Percentiles rank a stretch among this genome's conserved stretches.
These are phyloP conservation scores for Daktulosphaira vitifoliae DNA, from an alignment of 1,140 invertebrate species.

Conservation along the genomic window DNA sequence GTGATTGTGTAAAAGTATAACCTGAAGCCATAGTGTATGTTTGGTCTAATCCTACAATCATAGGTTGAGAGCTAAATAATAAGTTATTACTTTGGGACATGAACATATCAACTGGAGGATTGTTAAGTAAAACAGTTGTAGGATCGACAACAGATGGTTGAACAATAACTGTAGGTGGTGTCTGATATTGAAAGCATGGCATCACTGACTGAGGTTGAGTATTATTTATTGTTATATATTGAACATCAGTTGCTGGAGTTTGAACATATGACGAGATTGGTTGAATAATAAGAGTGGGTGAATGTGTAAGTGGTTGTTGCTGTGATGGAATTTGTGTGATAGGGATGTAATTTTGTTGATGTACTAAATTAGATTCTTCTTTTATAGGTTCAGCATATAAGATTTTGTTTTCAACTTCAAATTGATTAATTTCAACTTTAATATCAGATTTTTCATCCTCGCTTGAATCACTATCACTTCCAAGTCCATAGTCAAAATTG, in stretches of 20 bases:
- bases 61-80: slow-evolving; percentile 14
- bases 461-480: slow-evolving; percentile 62
- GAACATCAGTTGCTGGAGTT: slow-evolving; percentile 18
- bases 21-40: slow-evolving; percentile 19
- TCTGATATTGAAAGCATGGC: slow-evolving; percentile 28
- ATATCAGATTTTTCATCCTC: slow-evolving; percentile 26
- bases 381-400: slow-evolving; percentile 5
- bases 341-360: slow-evolving; percentile 1
- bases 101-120: slow-evolving; percentile 4
- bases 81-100: slow-evolving; percentile 16
- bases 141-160: slow-evolving; percentile 20
- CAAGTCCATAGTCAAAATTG: slow-evolving; percentile 53
- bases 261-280: slow-evolving; percentile 15
- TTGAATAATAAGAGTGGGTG: slow-evolving; percentile 6
- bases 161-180: slow-evolving; percentile 11
- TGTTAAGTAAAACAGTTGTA: slow-evolving; percentile 7
- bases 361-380: not conserved
- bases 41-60: slow-evolving; percentile 22
- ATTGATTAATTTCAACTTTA: not conserved
- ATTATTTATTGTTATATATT: slow-evolving; percentile 25
- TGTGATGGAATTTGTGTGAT: not conserved
- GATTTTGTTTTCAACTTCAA: not conserved
- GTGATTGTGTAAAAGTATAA: slow-evolving; percentile 18
- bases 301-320: not conserved
- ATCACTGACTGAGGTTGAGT: not conserved